Percentiles rank a stretch among this genome's conserved stretches.
phyloP scores from a whole-genome alignment of 2,888 invertebrate species.

The Pheosia gnoma region DNA sequence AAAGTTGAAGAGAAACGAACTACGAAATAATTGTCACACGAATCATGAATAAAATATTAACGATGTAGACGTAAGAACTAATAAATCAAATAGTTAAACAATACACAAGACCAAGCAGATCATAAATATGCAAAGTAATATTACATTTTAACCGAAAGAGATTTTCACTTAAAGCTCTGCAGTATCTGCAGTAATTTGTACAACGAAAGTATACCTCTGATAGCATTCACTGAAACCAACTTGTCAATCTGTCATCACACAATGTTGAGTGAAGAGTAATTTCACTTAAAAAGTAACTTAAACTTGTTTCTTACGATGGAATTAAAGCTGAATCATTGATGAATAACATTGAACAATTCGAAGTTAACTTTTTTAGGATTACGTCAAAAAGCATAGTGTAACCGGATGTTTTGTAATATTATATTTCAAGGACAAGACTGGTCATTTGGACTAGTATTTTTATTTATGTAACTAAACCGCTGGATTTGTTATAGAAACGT shows the following conservation, averaged over 20 bases:
- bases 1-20: too few relatives aligned
- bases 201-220: conserved; percentile 16
- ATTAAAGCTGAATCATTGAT: conserved; percentile 33
- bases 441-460: neutral
- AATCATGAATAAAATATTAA: too few relatives aligned
- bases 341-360: conserved; percentile 25
- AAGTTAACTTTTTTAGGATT: conserved; percentile 24
- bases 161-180: too few relatives aligned
- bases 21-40: too few relatives aligned
- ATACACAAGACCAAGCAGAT: too few relatives aligned
- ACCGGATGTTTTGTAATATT: conserved; percentile 25
- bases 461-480: neutral
- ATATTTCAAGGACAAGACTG: conserved; percentile 5
- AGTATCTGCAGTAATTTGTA: conserved; percentile 5
- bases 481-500: too few relatives aligned
- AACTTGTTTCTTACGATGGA: conserved; percentile 18
- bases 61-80: too few relatives aligned
- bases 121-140: too few relatives aligned
- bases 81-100: too few relatives aligned
- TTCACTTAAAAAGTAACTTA: conserved; percentile 24
- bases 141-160: too few relatives aligned
- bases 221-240: conserved; percentile 14
- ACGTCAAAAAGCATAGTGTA: conserved; percentile 15
- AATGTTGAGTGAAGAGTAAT: conserved; percentile 20
- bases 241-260: conserved; percentile 33